Evolutionary conservation across 2,888 invertebrate genomes (phyloP), one percentile per base, ranked within the genome.

Genomic region (Theretra japonica): DNA sequence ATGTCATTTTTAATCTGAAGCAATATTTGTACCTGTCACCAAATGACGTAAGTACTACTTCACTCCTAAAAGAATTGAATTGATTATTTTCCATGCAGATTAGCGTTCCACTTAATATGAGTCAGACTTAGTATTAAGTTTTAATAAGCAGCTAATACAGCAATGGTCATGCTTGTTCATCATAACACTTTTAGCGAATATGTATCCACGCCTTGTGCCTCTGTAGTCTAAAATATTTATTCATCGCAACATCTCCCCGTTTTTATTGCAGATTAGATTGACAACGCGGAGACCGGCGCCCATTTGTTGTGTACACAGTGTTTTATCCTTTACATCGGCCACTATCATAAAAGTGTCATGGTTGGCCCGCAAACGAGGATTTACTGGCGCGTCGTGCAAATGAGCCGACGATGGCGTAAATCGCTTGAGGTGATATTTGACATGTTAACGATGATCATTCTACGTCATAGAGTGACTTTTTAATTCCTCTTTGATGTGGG

Each of bases 301-400:
- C 75, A 73, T 80, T 80, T 83, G 81, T 78, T 81, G 81, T 83
- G 83, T 85, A 85, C 85, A 86, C 85, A 88, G 86, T 83, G 81
- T 80, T 86, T 87, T 85, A 87, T 88, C 84, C 86, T 87, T 84
- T 84, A 86, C 85, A 89, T 85, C 80, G 82, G 80, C 82, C 82
- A 83, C 86, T 88, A 92, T 92, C 92, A 93, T 94, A 93, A 94
- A 94, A 92, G 89, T 93, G 93, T 93, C 93, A 90, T 82, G 81
- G 82, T 87, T 83, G 83, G 86, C 85, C 85, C 88, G 84, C 92
- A 93, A 93, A 92, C 91, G 91, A 93, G 93, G 87, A 94, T 93
- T 90, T 91, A 94, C 86, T 86, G 82, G 75, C 78, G 80, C 82
- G 78, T 84, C 88, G 91, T 92, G 92, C 92, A 94, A 94, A 93